These are phyloP conservation scores for Drosophila orena DNA, from an alignment of 1,140 invertebrate species.

Conservation along the genomic window DNA sequence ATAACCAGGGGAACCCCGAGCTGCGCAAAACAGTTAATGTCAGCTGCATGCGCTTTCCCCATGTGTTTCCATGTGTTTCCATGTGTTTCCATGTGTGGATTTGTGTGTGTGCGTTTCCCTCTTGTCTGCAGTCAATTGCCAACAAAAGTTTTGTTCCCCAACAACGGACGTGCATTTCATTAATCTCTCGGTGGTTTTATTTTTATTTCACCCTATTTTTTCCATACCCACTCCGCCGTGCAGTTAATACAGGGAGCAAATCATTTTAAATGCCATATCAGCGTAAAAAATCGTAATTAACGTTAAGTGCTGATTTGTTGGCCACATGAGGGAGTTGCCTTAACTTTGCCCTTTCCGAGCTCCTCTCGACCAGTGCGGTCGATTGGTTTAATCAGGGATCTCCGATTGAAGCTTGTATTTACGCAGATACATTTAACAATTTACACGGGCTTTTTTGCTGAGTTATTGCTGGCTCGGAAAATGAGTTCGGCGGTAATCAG, in stretches of 20 bases:
- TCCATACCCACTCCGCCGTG: neutral
- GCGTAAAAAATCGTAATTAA: constrained; percentile 70
- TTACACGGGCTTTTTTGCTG: constrained; percentile 23
- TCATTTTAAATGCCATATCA: constrained; percentile 63
- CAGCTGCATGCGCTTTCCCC: constrained; percentile 55
- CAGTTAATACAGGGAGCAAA: constrained; percentile 38
- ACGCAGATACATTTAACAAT: constrained; percentile 21
- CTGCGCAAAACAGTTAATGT: constrained; percentile 61
- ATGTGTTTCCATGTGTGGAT: neutral
- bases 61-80: no score
- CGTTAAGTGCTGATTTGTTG: constrained; percentile 76
- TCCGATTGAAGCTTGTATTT: constrained; percentile 22
- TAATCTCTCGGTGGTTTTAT: constrained; percentile 35
- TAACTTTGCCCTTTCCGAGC: constrained; percentile 10
- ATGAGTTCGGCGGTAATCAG: constrained; percentile 22
- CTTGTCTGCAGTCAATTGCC: constrained; percentile 59
- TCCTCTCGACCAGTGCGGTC: constrained; percentile 21
- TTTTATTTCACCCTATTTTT: neutral
- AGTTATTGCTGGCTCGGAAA: constrained; percentile 24
- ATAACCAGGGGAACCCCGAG: constrained; percentile 24
- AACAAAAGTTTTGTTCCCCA: constrained; percentile 53
- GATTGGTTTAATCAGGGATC: constrained; percentile 44
- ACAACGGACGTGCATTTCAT: constrained; percentile 58
- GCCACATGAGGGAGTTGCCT: constrained; percentile 26
- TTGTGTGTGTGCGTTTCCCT: constrained; percentile 2